Base-by-base conservation (phyloP, 1,140 invertebrate genomes). In the Brachionus rubens region DNA sequence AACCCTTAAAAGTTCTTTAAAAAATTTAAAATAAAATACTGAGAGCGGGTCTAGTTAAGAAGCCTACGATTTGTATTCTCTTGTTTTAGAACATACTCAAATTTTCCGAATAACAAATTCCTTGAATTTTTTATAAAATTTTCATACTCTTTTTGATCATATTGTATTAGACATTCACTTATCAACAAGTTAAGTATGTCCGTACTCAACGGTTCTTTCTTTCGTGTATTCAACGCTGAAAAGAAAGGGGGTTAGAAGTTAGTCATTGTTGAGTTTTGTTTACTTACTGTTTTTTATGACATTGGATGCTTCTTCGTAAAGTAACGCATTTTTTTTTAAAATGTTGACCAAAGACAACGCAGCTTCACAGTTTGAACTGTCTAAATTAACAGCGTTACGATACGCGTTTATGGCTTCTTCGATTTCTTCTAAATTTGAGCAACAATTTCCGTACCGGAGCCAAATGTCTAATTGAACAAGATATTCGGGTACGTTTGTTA, bases 231-330 rank as follows among this genome's bases (percentile, higher is more conserved):
- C 21, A 72, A 72, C 19, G 68, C 68, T 72, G 12, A 48, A 72
- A 1, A 19, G 30, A 46, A 46, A n/a, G n/a, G n/a, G n/a, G n/a
- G n/a, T n/a, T n/a, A n/a, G n/a, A n/a, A n/a, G n/a, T n/a, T n/a
- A n/a, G n/a, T n/a, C 24, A 14, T 6, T 28, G 28, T 47, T 21
- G 19, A 47, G 24, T 2, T 65, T 46, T 2, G 16, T 65, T 40
- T 65, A 33, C n/a, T 70, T 70, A 70, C 68, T 54, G 16, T 72
- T 72, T 72, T 30, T 1, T 14, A 72, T 72, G n/a, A 72, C 68
- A 54, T 21, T 50, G 16, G 30, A 26, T 41, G 68, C 68, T 52
- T 72, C 68, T 50, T 72, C 68, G 10, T 41, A 72, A 1, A 48
- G 12, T 1, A 50, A n/a, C 6, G 26, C 10, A 72, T 72, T 54